phyloP scores from a whole-genome alignment of 2,113 vertebrate genomes.

The Benitochromis conjunctus region DNA sequence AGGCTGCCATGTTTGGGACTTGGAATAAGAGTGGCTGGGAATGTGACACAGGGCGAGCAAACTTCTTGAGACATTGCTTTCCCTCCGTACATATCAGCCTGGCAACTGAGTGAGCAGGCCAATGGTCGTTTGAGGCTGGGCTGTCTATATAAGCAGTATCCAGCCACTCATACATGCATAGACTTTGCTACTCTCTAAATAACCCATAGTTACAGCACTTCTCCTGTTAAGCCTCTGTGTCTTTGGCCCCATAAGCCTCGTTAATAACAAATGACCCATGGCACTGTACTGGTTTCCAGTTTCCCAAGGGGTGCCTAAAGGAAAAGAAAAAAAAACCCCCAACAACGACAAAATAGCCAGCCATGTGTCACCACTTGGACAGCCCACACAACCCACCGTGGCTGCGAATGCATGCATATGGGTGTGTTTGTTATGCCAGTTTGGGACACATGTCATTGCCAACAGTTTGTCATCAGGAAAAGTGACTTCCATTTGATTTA shows the following conservation, averaged over 20 bases:
- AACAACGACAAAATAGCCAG: neutral
- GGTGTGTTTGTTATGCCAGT: neutral
- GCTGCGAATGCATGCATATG: neutral
- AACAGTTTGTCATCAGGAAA: slow-evolving; percentile 26
- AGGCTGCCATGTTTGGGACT: neutral
- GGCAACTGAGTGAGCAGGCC: slow-evolving; percentile 21
- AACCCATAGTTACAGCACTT: slow-evolving; percentile 36
- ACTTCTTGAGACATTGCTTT: slow-evolving; percentile 33
- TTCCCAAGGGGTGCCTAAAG: slow-evolving; percentile 31
- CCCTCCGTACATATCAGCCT: neutral
- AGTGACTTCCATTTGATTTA: slow-evolving; percentile 6
- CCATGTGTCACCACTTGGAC: slow-evolving; percentile 20
- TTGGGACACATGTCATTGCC: neutral
- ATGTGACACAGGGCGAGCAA: slow-evolving; percentile 35
- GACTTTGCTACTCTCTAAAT: slow-evolving; percentile 18
- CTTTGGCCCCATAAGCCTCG: slow-evolving; percentile 26
- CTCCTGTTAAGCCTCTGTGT: slow-evolving; percentile 34
- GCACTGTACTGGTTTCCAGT: slow-evolving; percentile 25
- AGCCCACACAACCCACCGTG: neutral
- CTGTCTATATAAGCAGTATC: slow-evolving; percentile 3
- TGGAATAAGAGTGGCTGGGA: slow-evolving; percentile 49
- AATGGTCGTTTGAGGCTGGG: neutral
- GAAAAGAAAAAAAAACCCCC: neutral
- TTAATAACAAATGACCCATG: slow-evolving; percentile 49
- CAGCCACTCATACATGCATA: slow-evolving; percentile 6